Conservation (phyloP, 2,888 invertebrate species). For the Octonoba sinensis region DNA sequence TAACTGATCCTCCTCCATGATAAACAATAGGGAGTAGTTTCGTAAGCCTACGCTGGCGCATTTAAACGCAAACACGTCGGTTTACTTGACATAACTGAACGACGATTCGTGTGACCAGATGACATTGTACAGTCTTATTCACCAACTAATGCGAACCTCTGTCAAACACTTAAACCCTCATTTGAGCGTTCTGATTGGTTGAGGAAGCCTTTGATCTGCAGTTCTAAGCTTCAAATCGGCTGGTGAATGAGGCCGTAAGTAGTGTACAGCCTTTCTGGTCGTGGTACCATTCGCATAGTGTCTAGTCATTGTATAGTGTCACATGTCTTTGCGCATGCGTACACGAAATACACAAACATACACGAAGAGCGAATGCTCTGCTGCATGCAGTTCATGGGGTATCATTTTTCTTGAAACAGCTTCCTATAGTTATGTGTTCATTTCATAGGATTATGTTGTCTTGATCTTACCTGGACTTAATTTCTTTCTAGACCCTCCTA, state of each 20-base stretch:
- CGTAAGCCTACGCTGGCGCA: slow-evolving; percentile 4
- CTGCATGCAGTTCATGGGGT: slow-evolving; percentile 10
- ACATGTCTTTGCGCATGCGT: not conserved
- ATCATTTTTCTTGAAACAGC: slow-evolving; percentile 9
- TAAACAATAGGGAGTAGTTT: slow-evolving; percentile 7
- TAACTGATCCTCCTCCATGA: not conserved
- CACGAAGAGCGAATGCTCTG: too few species aligned
- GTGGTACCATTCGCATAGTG: slow-evolving; percentile 7
- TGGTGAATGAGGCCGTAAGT: too few species aligned
- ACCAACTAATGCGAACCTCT: too few species aligned
- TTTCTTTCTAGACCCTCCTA: too few species aligned
- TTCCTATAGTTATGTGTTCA: slow-evolving; percentile 16
- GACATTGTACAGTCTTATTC: slow-evolving; percentile 12
- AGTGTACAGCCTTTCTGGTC: slow-evolving; percentile 15
- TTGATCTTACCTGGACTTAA: too few species aligned
- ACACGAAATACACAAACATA: too few species aligned
- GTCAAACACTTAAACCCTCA: too few species aligned
- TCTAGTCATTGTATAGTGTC: slow-evolving; percentile 8
- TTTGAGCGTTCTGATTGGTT: too few species aligned
- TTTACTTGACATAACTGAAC: slow-evolving; percentile 1
- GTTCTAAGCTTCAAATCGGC: too few species aligned
- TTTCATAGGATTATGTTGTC: too few species aligned
- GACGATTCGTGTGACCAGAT: slow-evolving; percentile 19
- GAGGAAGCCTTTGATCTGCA: too few species aligned
- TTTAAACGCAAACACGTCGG: slow-evolving; percentile 17